Conservation (phyloP, 2,113 vertebrate species). For the Perca fluviatilis region DNA sequence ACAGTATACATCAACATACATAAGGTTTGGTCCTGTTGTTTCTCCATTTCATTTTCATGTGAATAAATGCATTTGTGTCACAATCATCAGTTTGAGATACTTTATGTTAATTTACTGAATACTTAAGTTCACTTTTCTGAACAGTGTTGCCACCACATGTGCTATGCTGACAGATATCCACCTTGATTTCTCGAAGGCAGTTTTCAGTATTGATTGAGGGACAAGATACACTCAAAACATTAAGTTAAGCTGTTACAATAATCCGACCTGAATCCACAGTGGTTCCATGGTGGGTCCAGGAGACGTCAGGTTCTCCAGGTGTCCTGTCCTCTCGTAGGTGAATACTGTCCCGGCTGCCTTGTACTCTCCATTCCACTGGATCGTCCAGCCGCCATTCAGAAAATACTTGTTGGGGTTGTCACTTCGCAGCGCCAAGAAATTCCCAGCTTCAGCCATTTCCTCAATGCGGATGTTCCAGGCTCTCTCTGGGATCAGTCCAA, state of each 20-base stretch:
- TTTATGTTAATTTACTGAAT: not conserved
- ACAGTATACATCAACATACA: too few relatives aligned
- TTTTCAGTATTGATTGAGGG: not conserved
- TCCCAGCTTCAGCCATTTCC: constrained; percentile 91
- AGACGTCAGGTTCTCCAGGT: constrained; percentile 95
- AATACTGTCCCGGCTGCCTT: constrained; percentile 93
- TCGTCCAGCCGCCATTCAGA: constrained; percentile 95
- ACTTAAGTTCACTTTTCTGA: not conserved
- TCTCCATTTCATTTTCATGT: not conserved
- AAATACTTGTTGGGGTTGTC: constrained; percentile 92
- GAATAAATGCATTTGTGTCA: not conserved
- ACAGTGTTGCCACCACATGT: not conserved
- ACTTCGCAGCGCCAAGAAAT: constrained; percentile 93
- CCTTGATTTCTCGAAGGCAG: not conserved
- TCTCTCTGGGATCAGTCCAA: constrained; percentile 93
- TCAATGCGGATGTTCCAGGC: constrained; percentile 91
- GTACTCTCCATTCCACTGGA: constrained; percentile 97
- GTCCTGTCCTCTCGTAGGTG: constrained; percentile 90
- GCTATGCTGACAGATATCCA: not conserved
- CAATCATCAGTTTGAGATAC: not conserved
- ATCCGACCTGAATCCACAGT: constrained; percentile 94
- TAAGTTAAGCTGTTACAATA: not conserved
- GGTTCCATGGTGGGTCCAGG: constrained; percentile 93
- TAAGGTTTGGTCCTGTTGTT: too few relatives aligned
- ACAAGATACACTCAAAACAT: not conserved